Evolutionary conservation across 2,888 invertebrate species (phyloP).

Genomic region (Eupithecia dodoneata): DNA sequence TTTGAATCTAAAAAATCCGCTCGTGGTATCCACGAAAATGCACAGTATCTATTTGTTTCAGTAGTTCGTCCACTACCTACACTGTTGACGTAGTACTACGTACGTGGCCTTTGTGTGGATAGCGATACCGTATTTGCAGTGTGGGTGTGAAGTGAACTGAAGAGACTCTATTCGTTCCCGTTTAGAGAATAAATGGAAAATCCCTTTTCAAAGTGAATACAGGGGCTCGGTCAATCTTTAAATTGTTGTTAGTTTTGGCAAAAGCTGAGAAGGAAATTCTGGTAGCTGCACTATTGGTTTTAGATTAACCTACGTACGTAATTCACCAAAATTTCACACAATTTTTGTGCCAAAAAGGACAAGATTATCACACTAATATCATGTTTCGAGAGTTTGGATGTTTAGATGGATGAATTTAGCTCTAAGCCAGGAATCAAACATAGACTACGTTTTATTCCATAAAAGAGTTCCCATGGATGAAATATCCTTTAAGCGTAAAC

Average conservation of each 20-base stretch:
- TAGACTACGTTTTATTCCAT: too few species aligned
- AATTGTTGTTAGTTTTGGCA: not conserved
- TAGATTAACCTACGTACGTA: not conserved
- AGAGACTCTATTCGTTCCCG: constrained; percentile 11
- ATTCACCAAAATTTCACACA: too few species aligned
- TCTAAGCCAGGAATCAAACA: too few species aligned
- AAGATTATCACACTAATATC: too few species aligned
- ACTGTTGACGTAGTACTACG: constrained; percentile 22
- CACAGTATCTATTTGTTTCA: not conserved
- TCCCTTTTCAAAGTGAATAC: not conserved
- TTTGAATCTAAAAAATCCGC: not conserved
- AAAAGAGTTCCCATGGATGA: too few species aligned
- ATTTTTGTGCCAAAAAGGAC: too few species aligned
- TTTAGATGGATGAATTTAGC: too few species aligned
- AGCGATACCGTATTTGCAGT: constrained; percentile 23
- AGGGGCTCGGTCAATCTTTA: not conserved
- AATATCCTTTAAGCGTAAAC: too few species aligned
- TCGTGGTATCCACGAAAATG: not conserved
- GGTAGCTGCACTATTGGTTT: not conserved
- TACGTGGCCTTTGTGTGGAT: constrained; percentile 13
- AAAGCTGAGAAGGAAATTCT: not conserved
- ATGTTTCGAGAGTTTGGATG: too few species aligned
- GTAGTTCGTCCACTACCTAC: not conserved
- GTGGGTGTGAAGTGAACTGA: constrained; percentile 15
- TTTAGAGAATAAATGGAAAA: not conserved